Evolutionary conservation across 1,140 invertebrate genomes (phyloP), one percentile per base, ranked within the genome.

Genomic region (Daktulosphaira vitifoliae): DNA sequence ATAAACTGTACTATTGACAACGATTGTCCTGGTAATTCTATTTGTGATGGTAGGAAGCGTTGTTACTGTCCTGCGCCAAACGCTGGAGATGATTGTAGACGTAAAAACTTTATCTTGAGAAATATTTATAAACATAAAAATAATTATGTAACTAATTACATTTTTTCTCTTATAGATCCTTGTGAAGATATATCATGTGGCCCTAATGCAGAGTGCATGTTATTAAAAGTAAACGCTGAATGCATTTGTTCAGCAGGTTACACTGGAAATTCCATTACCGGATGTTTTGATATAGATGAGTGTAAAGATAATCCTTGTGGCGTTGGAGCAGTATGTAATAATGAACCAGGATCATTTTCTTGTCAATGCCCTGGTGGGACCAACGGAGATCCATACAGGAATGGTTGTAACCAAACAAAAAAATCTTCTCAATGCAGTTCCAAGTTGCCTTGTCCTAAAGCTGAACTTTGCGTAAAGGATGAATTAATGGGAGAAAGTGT

Each of bases 1-100:
- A 82, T 91, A 1, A 86, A 82, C 13, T 94, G 91, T 71, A 78
- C 80, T 33, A 73, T 72, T 4, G 83, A 90, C 69, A 79, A 80
- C 48, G 87, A 92, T 67, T 95, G 91, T 75, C 89, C 89, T 22
- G 90, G 90, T 69, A 93, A 93, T 78, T 83, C 89, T n/a, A 79
- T 91, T 69, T 94, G 91, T 71, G 85, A 91, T 71, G 70, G 76
- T 3, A 80, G 84, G 65, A 82, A 84, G 65, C 81, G 86, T 69
- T 95, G 91, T 72, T 75, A 91, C 18, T 94, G 91, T 73, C 90
- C 89, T 3, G 88, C 91, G 71, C 91, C 91, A 0, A 93, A 93
- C 72, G 79, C 92, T 70, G 90, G 90, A 70, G 89, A 91, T 68
- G 89, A 92, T 73, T 95, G 90, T 70, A 83, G 90, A 78, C 90